Evolutionary conservation across 2,113 vertebrate genomes (phyloP).

Genomic region (Numida meleagris): DNA sequence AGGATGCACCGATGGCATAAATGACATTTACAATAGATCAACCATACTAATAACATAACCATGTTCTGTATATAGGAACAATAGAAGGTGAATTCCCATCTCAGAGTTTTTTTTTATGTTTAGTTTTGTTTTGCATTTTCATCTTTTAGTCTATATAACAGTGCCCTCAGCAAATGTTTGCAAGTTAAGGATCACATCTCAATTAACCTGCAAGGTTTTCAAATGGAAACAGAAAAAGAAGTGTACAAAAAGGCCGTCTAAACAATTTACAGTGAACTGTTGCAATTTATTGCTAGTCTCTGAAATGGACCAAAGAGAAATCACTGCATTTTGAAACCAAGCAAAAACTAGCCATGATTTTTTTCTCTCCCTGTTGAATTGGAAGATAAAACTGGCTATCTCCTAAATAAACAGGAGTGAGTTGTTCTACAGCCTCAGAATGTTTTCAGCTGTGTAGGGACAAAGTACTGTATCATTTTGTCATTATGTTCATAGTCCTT

Average conservation of each 20-base stretch:
- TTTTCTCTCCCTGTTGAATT: neutral
- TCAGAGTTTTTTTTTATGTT: neutral
- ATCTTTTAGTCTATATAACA: neutral
- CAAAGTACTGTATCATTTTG: neutral
- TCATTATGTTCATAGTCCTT: neutral
- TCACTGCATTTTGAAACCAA: neutral
- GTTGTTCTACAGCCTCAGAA: neutral
- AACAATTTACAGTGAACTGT: conserved; percentile 11
- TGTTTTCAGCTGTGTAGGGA: neutral
- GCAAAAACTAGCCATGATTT: neutral
- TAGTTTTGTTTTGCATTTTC: neutral
- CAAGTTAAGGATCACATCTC: neutral
- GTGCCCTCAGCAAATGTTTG: neutral
- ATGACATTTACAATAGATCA: neutral
- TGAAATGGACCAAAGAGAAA: conserved; percentile 24
- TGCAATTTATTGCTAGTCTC: conserved; percentile 17
- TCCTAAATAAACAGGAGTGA: neutral
- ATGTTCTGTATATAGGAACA: neutral
- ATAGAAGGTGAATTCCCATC: neutral
- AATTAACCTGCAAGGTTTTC: conserved; percentile 28
- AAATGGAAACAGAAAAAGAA: conserved; percentile 25
- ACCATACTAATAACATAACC: neutral
- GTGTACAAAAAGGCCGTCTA: neutral
- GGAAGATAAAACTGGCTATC: neutral
- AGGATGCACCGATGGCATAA: neutral